Base-by-base conservation (phyloP, 1,140 invertebrate species). In the Sitodiplosis mosellana region DNA sequence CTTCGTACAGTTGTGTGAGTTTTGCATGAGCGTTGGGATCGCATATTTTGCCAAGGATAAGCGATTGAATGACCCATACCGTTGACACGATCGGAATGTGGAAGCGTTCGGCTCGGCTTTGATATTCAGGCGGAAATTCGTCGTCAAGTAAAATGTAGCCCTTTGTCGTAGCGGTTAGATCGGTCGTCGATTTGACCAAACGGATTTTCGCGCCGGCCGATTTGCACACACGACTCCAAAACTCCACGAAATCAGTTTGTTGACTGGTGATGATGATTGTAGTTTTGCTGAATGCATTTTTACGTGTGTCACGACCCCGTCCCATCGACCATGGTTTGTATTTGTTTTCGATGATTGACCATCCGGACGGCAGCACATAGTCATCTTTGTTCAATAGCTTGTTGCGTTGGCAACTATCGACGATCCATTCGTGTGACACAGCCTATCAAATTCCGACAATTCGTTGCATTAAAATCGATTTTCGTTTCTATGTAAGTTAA, bases 181-280 rank as follows among this genome's bases (percentile, higher is more conserved):
- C 67, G 36, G 68, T 64, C 44, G 66, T 61, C 47, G n/a, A 21
- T 45, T 64, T 67, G 0, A 72, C 61, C 0, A 69, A 56, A 33
- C 69, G 46, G 2, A 73, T 69, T 22, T 54, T 63, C 12, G 71
- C 73, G 1, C 74, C 74, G n/a, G 69, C 69, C 11, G 75, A 64
- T n/a, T 67, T 68, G 49, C 71, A 73, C 5, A 76, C 64, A 45
- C 69, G 57, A 4, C 65, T 63, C 74, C 75, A 77, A 58, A 75
- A 74, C 40, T 66, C 60, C 1, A 65, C 58, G 52, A 74, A 75
- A 2, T 65, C 56, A 41, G 67, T 61, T 18, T 70, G 61, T 15
- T 65, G 65, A 33, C 67, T 61, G 33, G 67, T 60, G 10, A 68
- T 51, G 2, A 75, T 60, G 36, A 75, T 70, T 4, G 72, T 53